These are phyloP conservation scores for Drosophila kepulauana DNA, from an alignment of 1,140 invertebrate genomes.

Conservation along the genomic window DNA sequence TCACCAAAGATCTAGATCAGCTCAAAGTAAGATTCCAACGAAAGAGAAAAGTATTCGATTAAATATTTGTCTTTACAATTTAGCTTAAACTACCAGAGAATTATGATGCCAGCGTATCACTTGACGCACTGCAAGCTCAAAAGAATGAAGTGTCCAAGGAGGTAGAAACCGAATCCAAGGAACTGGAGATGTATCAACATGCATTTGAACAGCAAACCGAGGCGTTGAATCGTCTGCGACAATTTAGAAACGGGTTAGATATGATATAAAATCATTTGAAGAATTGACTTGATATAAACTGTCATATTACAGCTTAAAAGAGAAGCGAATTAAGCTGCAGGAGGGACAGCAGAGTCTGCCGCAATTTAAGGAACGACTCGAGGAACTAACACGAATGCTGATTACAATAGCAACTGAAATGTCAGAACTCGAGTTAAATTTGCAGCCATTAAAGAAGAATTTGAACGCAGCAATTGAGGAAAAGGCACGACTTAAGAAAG, in stretches of 20 bases:
- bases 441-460: constrained; percentile 84
- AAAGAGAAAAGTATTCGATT: neutral
- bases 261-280: neutral
- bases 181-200: constrained; percentile 86
- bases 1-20: constrained; percentile 66
- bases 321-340: constrained; percentile 76
- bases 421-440: constrained; percentile 77
- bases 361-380: constrained; percentile 74
- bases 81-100: constrained; percentile 71
- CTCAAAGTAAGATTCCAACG: constrained; percentile 45
- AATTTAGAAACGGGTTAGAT: constrained; percentile 55
- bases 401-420: constrained; percentile 82
- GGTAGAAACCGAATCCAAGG: constrained; percentile 61
- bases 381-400: constrained; percentile 70
- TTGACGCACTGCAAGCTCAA: constrained; percentile 72
- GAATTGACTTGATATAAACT: neutral
- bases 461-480: constrained; percentile 79
- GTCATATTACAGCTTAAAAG: constrained; percentile 56
- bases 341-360: constrained; percentile 82
- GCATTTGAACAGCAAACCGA: constrained; percentile 85
- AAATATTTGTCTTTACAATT: neutral
- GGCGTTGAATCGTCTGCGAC: constrained; percentile 68
- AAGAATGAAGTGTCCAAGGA: constrained; percentile 67
- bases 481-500: constrained; percentile 85
- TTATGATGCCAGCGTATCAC: constrained; percentile 65